Conservation (phyloP, 2,888 invertebrate genomes). For the Timema cristinae region DNA sequence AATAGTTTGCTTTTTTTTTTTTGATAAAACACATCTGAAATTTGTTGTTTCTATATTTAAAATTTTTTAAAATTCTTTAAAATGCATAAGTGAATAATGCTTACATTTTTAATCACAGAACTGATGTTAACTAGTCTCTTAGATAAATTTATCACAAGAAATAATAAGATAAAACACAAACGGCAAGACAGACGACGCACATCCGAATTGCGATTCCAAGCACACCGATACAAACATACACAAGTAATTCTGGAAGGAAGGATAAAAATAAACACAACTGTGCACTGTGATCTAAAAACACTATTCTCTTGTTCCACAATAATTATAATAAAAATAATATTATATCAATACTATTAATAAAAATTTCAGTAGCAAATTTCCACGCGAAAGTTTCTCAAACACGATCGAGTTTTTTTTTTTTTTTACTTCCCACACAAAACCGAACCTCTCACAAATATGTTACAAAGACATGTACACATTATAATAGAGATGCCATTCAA, state of each 20-base stretch:
- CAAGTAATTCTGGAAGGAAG: no score
- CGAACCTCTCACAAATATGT: not conserved
- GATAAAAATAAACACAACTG: no score
- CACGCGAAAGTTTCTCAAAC: not conserved
- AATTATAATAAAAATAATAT: no score
- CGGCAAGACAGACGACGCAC: not conserved
- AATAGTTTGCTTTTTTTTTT: conserved; percentile 19
- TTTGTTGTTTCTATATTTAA: conserved; percentile 6
- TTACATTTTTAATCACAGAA: no score
- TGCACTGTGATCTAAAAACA: no score
- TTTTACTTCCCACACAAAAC: not conserved
- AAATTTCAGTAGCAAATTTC: no score
- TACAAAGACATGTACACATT: not conserved
- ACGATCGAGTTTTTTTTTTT: conserved; percentile 3
- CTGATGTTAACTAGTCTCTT: no score
- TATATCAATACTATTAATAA: no score
- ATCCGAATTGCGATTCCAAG: no score
- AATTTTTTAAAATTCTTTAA: conserved; percentile 17
- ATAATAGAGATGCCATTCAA: conserved; percentile 22
- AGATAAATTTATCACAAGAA: not conserved
- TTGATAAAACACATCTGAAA: conserved; percentile 21
- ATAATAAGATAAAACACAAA: not conserved
- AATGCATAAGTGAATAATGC: conserved; percentile 17
- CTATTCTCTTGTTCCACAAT: no score
- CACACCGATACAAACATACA: no score